Conservation (phyloP, 2,888 invertebrate genomes). For the Tetranychus piercei region DNA sequence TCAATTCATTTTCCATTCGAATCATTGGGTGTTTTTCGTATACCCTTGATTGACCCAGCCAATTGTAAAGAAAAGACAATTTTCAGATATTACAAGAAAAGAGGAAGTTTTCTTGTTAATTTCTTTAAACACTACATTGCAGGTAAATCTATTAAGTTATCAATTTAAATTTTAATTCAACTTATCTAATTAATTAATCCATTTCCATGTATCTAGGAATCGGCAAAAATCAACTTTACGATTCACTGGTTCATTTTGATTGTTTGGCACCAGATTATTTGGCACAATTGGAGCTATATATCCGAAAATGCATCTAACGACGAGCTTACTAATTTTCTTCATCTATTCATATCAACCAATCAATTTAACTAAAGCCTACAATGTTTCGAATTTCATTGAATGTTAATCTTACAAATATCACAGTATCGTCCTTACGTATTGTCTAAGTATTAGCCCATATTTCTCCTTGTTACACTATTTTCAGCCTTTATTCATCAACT, state of each 20-base stretch:
- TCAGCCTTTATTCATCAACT: too few relatives aligned
- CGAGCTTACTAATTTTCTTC: too few relatives aligned
- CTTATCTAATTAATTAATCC: neutral
- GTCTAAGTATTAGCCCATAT: too few relatives aligned
- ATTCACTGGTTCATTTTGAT: neutral
- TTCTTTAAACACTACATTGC: neutral
- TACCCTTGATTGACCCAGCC: neutral
- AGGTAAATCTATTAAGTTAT: neutral
- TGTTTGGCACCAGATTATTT: neutral
- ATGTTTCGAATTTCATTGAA: too few relatives aligned
- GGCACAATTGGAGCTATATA: neutral
- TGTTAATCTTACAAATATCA: too few relatives aligned
- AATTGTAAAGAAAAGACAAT: neutral
- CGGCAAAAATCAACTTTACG: neutral
- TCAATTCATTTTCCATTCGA: neutral
- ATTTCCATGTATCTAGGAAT: neutral
- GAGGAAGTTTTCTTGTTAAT: neutral
- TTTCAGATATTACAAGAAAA: neutral
- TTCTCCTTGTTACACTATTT: too few relatives aligned
- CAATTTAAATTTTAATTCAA: too few relatives aligned
- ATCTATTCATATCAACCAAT: too few relatives aligned
- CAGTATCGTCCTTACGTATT: too few relatives aligned
- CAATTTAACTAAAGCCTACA: too few relatives aligned
- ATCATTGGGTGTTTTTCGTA: neutral
- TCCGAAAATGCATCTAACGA: too few relatives aligned